Percentiles rank a stretch among this genome's conserved stretches.
Conservation (phyloP, 2,797 vertebrate genomes). For the Oceanodroma leucorhoa region DNA sequence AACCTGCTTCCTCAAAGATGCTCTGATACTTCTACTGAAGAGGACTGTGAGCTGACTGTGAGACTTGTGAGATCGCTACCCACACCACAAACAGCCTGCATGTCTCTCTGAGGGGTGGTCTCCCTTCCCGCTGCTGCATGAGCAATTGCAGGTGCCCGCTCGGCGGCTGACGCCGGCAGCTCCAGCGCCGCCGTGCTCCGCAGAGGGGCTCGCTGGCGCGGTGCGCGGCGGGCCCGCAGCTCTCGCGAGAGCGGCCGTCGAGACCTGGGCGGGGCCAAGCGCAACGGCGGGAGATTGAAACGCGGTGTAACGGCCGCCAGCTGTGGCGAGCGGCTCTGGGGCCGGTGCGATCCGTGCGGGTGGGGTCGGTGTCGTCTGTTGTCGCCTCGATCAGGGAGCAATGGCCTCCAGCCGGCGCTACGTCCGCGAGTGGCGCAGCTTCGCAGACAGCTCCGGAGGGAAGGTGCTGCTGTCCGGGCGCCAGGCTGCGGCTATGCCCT, state of each 20-base stretch:
- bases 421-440: not conserved
- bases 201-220: not conserved
- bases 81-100: not conserved
- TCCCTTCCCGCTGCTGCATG: not conserved
- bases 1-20: not conserved
- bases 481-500: not conserved
- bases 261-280: not conserved
- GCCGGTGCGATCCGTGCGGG: no score
- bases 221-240: not conserved
- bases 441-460: not conserved
- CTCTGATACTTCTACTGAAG: not conserved
- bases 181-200: no score
- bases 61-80: not conserved
- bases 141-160: not conserved
- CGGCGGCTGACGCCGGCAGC: fast-evolving
- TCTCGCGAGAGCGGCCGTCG: not conserved
- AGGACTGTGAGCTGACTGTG: not conserved
- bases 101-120: not conserved
- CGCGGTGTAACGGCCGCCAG: fast-evolving
- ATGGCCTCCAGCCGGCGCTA: not conserved
- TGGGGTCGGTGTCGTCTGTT: no score
- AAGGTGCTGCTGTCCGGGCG: not conserved
- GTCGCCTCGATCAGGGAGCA: not conserved
- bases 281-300: not conserved
- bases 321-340: not conserved